These are phyloP conservation scores for Ectemnius cavifrons DNA, from an alignment of 2,888 invertebrate species.

Conservation along the genomic window DNA sequence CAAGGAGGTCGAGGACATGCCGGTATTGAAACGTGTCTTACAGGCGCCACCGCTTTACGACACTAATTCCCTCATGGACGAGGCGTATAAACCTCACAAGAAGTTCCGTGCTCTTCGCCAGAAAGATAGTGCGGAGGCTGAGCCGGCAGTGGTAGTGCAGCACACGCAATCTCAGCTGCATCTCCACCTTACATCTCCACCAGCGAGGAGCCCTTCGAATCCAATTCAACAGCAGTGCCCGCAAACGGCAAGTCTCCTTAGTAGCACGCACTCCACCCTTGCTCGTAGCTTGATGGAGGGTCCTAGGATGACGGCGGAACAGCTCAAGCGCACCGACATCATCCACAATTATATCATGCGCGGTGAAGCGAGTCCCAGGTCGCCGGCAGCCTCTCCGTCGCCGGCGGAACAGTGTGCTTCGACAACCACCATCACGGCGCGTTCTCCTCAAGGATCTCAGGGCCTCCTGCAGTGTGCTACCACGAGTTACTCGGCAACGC, in stretches of 20 bases:
- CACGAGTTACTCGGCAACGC: slow-evolving; percentile 65
- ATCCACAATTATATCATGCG: slow-evolving; percentile 95
- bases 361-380: slow-evolving; percentile 80
- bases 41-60: slow-evolving; percentile 95
- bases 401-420: slow-evolving; percentile 80
- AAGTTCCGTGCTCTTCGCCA: slow-evolving; percentile 92
- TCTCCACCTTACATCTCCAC: slow-evolving; percentile 78
- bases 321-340: slow-evolving; percentile 93
- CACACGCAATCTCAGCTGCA: slow-evolving; percentile 79
- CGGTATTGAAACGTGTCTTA: slow-evolving; percentile 93
- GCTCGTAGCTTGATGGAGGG: slow-evolving; percentile 95
- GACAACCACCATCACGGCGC: slow-evolving; percentile 75
- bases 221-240: slow-evolving; percentile 74
- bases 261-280: slow-evolving; percentile 92
- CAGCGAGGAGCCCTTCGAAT: slow-evolving; percentile 80
- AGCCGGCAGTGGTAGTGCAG: slow-evolving; percentile 80
- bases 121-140: slow-evolving; percentile 89
- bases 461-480: slow-evolving; percentile 73
- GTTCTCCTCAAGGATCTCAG: slow-evolving; percentile 73
- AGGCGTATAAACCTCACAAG: slow-evolving; percentile 97
- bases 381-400: slow-evolving; percentile 74
- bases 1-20: slow-evolving; percentile 92
- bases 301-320: slow-evolving; percentile 95
- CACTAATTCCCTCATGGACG: slow-evolving; percentile 94
- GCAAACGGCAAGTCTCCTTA: slow-evolving; percentile 82